A percentile compares a stretch with the other conserved stretches of the same genome.
These are phyloP conservation scores for Petaurus breviceps DNA, from an alignment of 2,113 vertebrate species.

Conservation along the genomic window DNA sequence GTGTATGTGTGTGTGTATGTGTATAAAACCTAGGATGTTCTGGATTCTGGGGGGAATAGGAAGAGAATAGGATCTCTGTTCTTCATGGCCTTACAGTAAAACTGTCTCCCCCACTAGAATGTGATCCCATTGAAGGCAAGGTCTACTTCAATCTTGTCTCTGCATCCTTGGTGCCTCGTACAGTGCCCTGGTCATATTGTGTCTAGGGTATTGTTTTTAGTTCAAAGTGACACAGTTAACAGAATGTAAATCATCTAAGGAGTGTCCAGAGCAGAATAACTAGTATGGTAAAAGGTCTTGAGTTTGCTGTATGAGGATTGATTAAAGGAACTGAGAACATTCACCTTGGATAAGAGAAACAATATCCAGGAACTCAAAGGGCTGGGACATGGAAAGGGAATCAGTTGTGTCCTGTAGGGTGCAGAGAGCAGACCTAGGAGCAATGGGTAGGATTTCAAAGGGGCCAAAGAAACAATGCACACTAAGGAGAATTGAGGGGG, in stretches of 20 bases:
- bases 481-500: not conserved
- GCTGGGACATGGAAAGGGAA: not conserved
- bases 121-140: too few species aligned
- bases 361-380: not conserved
- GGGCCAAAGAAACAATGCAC: not conserved
- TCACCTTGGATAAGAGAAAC: not conserved
- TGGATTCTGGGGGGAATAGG: not conserved
- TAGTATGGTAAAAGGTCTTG: not conserved
- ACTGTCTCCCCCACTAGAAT: too few species aligned
- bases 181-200: not conserved
- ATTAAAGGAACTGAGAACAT: not conserved
- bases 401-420: not conserved
- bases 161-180: not conserved
- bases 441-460: not conserved
- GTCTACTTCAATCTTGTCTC: not conserved
- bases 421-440: not conserved
- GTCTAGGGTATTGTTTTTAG: not conserved
- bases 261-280: not conserved
- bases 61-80: not conserved
- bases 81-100: too few species aligned
- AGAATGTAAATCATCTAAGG: too few species aligned
- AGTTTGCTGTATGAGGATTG: not conserved
- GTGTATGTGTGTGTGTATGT: too few species aligned
- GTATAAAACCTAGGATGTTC: not conserved
- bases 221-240: not conserved